phyloP scores from a whole-genome alignment of 53 echinoderm and acorn worm genomes.

The Antedon mediterranea region DNA sequence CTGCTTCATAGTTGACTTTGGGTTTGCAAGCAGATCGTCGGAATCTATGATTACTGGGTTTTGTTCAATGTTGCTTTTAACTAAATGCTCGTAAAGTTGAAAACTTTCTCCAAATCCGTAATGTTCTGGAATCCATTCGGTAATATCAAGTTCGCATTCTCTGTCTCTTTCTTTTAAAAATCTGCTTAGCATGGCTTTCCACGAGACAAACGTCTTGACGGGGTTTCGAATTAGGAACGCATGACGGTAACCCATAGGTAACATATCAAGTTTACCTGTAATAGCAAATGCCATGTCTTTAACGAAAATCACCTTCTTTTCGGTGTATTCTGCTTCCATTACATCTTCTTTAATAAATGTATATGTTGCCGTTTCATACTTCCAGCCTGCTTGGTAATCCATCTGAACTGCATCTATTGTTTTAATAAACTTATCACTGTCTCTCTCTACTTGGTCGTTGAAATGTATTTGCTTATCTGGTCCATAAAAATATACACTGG shows the following conservation, averaged over 20 bases:
- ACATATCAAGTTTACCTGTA: slow-evolving; percentile 6
- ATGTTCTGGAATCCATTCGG: background rate
- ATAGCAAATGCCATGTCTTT: slow-evolving; percentile 26
- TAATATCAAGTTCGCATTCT: slow-evolving; percentile 9
- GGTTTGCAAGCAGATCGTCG: background rate
- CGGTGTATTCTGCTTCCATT: background rate
- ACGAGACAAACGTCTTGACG: slow-evolving; percentile 19
- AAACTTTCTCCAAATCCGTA: background rate
- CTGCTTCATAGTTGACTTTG: background rate
- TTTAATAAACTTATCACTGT: no score
- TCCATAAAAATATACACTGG: background rate
- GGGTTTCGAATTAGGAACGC: slow-evolving; percentile 29
- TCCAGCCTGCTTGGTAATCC: background rate
- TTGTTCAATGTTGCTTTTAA: background rate
- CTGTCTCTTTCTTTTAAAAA: slow-evolving; percentile 5
- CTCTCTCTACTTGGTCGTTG: background rate
- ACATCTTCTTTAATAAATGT: background rate
- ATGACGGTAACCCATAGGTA: slow-evolving; percentile 28
- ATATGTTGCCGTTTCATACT: background rate
- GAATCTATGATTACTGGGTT: background rate
- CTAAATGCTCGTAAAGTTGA: background rate
- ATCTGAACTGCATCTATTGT: background rate
- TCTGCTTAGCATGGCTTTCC: slow-evolving; percentile 16
- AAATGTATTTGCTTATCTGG: background rate
- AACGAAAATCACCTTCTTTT: background rate